Conservation (phyloP, 1,140 invertebrate species). For the Lasaia peninsularis region DNA sequence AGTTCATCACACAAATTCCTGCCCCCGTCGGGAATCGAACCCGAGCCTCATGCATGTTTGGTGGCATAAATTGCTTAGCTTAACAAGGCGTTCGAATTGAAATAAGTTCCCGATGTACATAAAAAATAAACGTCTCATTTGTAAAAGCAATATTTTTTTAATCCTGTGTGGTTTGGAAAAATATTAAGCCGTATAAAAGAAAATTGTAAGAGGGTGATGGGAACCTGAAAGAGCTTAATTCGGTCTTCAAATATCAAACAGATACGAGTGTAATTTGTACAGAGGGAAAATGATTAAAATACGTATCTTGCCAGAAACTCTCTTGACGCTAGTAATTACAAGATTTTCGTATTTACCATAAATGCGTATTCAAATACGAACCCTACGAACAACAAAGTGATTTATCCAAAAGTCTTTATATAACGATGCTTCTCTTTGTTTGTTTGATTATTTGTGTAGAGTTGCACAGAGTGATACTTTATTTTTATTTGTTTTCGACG, state of each 20-base stretch:
- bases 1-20: no score
- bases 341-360: conserved; percentile 22
- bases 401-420: conserved; percentile 20
- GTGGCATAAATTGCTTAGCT: no score
- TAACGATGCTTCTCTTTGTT: conserved; percentile 15
- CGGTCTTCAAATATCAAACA: conserved; percentile 5
- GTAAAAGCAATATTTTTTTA: neutral
- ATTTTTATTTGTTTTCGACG: neutral
- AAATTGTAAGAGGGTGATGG: neutral
- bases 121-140: neutral
- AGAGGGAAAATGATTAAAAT: conserved; percentile 10
- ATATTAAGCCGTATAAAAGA: neutral
- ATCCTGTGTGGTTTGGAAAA: neutral
- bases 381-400: conserved; percentile 20
- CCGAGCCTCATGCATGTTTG: no score
- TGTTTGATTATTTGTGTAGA: conserved; percentile 16
- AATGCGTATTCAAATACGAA: conserved; percentile 19
- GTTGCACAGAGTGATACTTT: neutral
- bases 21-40: no score
- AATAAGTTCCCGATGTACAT: no score
- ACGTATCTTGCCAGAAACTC: conserved; percentile 2
- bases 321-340: conserved; percentile 13
- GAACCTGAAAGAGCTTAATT: neutral
- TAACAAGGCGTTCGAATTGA: no score
- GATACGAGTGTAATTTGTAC: conserved; percentile 7